Evolutionary conservation across 2,797 vertebrate species (phyloP), one percentile per base, ranked within the genome.

Genomic region (Manis javanica): DNA sequence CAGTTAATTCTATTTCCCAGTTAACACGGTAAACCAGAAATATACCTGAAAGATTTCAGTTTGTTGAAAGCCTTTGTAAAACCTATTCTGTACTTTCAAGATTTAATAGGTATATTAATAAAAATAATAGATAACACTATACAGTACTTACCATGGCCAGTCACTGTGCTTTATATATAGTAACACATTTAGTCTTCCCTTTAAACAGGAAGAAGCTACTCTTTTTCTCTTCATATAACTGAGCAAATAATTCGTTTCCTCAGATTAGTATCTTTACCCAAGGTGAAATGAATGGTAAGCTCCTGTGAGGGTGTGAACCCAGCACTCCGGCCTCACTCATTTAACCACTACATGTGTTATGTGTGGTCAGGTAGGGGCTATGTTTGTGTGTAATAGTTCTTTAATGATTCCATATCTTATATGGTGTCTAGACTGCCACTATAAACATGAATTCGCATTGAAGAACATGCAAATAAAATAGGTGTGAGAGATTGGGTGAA

Each of bases 101-200:
- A 72, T 85, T 88, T 86, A 63, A 64, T 95, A 87, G 84, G 10
- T 55, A 64, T 72, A 55, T n/a, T 72, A 82, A 84, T 51, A 90
- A 92, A 91, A 89, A 96, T 49, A 78, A 87, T 19, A 94, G 15
- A 53, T n/a, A 77, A 82, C 5, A 39, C 23, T 91, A 24, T 5
- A 29, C 18, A 57, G 55, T 72, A 53, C 21, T 96, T 86, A 82
- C 7, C 34, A 87, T 23, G 37, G 16, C 18, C n/a, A 55, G 34
- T 63, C 26, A 69, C 5, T 19, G 4, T 81, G 53, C 64, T 90
- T 90, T 61, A 59, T 53, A 63, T 26, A 18, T 53, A 72, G 53
- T 29, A 59, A 81, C 7, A 46, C 71, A 61, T 14, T 81, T 46
- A 46, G 31, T 86, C 10, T 42, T 51, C 42, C 55, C 16, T 68